A percentile compares a stretch with the other conserved stretches of the same genome.
Conservation (phyloP, 2,797 vertebrate genomes). For the Sarcoramphus papa region DNA sequence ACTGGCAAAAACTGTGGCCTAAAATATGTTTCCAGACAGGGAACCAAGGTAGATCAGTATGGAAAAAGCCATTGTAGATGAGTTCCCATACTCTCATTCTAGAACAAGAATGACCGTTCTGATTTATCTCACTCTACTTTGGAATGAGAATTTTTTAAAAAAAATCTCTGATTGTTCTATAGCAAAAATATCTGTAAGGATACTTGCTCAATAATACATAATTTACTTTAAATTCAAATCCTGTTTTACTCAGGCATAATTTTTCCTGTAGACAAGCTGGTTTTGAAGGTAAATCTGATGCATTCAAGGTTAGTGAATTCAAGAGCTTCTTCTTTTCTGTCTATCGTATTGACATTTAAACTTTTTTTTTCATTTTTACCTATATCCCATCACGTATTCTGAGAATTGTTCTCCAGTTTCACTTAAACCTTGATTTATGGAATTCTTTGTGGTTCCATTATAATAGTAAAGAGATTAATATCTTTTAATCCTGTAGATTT, state of each 20-base stretch:
- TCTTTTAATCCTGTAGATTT: conserved; percentile 34
- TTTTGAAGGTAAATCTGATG: not conserved
- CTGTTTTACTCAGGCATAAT: not conserved
- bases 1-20: not conserved
- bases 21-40: not conserved
- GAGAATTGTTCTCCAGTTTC: not conserved
- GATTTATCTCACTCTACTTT: not conserved
- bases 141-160: not conserved
- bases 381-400: not conserved
- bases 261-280: not conserved
- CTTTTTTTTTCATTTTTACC: not conserved
- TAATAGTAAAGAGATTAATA: conserved; percentile 16
- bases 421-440: conserved; percentile 24
- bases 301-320: not conserved
- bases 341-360: not conserved
- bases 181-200: not conserved
- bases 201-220: not conserved
- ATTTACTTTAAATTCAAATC: not conserved
- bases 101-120: not conserved
- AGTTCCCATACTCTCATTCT: not conserved
- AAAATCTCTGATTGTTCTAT: not conserved
- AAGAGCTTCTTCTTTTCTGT: not conserved
- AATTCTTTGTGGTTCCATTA: conserved; percentile 35
- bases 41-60: not conserved
- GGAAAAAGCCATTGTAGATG: not conserved